phyloP scores from a whole-genome alignment of 2,797 vertebrate genomes.

The Urocyon cinereoargenteus region DNA sequence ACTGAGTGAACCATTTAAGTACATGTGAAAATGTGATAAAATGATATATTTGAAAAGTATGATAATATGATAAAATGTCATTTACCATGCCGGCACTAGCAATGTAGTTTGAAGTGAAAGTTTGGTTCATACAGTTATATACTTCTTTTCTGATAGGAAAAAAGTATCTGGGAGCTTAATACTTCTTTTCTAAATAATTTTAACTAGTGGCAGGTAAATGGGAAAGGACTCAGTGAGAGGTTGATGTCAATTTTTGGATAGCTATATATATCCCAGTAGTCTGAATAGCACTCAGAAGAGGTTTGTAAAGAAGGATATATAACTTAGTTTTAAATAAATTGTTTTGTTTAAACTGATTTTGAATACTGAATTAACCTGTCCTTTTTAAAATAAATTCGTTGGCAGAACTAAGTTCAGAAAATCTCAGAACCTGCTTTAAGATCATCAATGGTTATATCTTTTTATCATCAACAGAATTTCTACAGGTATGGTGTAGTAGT shows the following conservation, averaged over 20 bases:
- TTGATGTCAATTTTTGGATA: constrained; percentile 43
- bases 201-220: neutral
- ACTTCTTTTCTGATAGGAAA: neutral
- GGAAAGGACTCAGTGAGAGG: neutral
- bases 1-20: neutral
- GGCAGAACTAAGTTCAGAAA: constrained; percentile 97
- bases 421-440: constrained; percentile 96
- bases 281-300: neutral
- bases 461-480: constrained; percentile 95
- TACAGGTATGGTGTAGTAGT: constrained; percentile 91
- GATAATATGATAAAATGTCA: neutral
- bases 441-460: constrained; percentile 97
- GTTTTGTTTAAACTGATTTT: constrained; percentile 41
- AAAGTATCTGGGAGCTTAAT: neutral
- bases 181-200: neutral
- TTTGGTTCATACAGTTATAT: neutral
- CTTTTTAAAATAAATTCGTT: constrained; percentile 72
- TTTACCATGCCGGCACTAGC: neutral
- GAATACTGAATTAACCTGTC: constrained; percentile 39
- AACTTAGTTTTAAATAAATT: constrained; percentile 42
- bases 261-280: neutral
- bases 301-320: constrained; percentile 21
- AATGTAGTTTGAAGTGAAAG: constrained; percentile 34
- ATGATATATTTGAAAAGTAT: neutral
- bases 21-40: neutral